Evolutionary conservation across 2,113 vertebrate genomes (phyloP), one percentile per base, ranked within the genome.

Genomic region (Sander vitreus): DNA sequence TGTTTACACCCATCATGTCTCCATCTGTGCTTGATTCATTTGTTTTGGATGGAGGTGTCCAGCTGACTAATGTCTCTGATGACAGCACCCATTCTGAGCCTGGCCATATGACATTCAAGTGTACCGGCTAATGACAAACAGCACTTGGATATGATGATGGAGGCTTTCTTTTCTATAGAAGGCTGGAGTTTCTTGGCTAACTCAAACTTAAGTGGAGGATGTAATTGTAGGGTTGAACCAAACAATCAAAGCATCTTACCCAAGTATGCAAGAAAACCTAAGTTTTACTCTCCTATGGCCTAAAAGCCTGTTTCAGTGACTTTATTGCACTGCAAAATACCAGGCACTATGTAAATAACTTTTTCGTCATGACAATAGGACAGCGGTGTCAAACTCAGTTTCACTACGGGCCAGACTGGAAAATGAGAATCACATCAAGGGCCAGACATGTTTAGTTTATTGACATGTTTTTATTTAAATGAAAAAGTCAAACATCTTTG

Each of bases 31-130:
- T 72, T 85, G 71, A 88, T 81, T 90, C 30, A 87, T 90, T 81
- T 82, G 77, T 84, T 85, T 77, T 83, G 77, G 65, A 77, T 3
- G 3, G 14, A 4, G 25, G 25, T 51, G 36, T 57, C 63, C 73
- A 70, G 33, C 63, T 83, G 73, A 85, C 23, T 73, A 58, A 91
- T 85, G 73, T 6, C 47, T 30, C n/a, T 33, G 76, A 80, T 84
- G 88, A 86, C 85, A 80, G 71, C 73, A 80, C 30, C 69, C 71
- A 74, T 80, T 81, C 77, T 80, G 50, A 88, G 59, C 68, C 58
- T 75, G 59, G 51, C 67, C 75, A 30, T 33, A 39, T 86, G 78
- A 86, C 75, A 78, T 78, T 59, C 66, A 77, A 64, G 67, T 76
- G 80, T 84, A 73, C 50, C 51, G 30, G 43, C 76, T 68, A 72